Evolutionary conservation across 2,888 invertebrate genomes (phyloP), one percentile per base, ranked within the genome.

Genomic region (Aleiodes alternator): DNA sequence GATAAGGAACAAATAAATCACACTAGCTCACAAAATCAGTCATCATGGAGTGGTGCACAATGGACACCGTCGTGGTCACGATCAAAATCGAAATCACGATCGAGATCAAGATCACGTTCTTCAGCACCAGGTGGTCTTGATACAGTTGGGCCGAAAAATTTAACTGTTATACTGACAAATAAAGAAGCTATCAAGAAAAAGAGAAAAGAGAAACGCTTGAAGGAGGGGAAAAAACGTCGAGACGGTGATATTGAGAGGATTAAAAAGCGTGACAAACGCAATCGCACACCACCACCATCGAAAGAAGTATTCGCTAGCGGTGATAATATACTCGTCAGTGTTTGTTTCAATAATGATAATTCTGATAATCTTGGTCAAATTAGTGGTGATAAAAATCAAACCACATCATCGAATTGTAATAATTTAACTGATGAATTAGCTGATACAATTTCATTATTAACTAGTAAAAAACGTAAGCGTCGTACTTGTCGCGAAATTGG

Each of bases 221-320:
- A 90, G 82, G 90, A 90, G 74, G 87, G 85, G 76, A 91, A 90
- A 80, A 91, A 90, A 82, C 82, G 82, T 0, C 61, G 78, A 1
- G 71, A 55, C 3, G 80, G 90, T 87, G 82, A 90, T 90, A 80
- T 89, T 84, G 80, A 89, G 87, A 80, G 90, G 88, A 83, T 90
- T 90, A 77, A 88, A 83, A 79, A 91, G 90, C 81, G 91, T 90
- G 82, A 81, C 80, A 90, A 90, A 72, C 90, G 90, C 74, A 89
- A 88, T 48, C 90, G 90, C 61, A 92, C 92, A 0, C 92, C 91
- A n/a, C 92, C 91, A 70, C 95, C 96, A 0, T 95, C 95, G 2
- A 97, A 97, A 88, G 97, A 97, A 90, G 96, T 97, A 3, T 97
- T 96, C 88, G 96, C 97, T 0, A 96, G 97, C 11, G 97, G 97